These are phyloP conservation scores for Steinernema hermaphroditum DNA, from an alignment of 2,888 invertebrate genomes.

Conservation along the genomic window DNA sequence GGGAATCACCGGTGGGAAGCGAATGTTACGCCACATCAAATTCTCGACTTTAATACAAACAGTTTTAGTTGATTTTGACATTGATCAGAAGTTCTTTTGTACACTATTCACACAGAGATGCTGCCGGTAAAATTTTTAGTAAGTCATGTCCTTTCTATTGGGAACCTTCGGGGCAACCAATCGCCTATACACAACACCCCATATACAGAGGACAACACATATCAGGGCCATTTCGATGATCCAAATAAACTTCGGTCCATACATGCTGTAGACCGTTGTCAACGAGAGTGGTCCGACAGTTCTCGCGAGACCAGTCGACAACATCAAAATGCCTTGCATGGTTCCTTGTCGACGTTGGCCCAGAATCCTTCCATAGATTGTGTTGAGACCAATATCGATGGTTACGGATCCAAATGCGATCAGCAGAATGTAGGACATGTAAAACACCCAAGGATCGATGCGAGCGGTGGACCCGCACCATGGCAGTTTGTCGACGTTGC, in stretches of 20 bases:
- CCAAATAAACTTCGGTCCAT: not conserved
- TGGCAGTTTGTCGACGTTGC: too few species aligned
- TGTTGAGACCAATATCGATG: not conserved
- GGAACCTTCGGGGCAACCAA: not conserved
- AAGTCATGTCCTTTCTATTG: not conserved
- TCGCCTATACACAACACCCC: not conserved
- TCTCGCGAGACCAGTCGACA: not conserved
- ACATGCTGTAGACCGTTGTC: not conserved
- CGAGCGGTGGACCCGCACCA: not conserved
- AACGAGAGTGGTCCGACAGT: not conserved
- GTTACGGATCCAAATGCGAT: not conserved
- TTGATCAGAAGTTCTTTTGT: too few species aligned
- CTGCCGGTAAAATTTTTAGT: too few species aligned
- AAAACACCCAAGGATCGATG: not conserved
- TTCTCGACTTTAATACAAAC: too few species aligned
- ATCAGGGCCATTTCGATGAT: not conserved
- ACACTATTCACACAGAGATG: too few species aligned
- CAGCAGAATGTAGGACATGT: not conserved
- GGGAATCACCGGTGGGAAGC: too few species aligned
- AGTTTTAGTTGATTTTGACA: too few species aligned
- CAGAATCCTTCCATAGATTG: not conserved
- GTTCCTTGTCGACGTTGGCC: slow-evolving; percentile 1
- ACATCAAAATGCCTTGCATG: slow-evolving; percentile 5
- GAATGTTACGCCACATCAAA: too few species aligned
- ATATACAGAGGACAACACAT: not conserved